These are phyloP conservation scores for Apoda limacodes DNA, from an alignment of 2,888 invertebrate genomes.

Conservation along the genomic window DNA sequence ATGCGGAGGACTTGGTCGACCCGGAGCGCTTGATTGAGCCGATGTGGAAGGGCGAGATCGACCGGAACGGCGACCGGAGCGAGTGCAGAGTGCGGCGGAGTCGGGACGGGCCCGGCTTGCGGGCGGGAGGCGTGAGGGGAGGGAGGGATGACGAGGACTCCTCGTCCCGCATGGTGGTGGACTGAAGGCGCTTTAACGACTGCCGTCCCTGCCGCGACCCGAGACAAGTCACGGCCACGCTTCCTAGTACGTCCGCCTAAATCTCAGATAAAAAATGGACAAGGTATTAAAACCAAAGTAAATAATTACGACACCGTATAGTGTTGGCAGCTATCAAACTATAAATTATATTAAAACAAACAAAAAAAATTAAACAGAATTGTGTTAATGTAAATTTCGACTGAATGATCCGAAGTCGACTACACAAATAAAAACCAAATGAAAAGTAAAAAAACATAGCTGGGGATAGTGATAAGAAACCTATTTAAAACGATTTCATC, in stretches of 20 bases:
- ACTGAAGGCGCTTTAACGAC: conserved; percentile 42
- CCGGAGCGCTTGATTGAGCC: conserved; percentile 56
- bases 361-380: no score
- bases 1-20: conserved; percentile 54
- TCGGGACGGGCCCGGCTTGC: conserved; percentile 41
- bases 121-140: conserved; percentile 29
- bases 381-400: no score
- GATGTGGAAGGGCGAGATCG: conserved; percentile 65
- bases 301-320: no score
- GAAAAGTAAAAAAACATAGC: background rate
- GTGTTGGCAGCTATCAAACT: no score
- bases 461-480: background rate
- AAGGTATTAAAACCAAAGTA: no score
- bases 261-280: conserved; percentile 44
- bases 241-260: no score
- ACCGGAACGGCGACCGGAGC: conserved; percentile 62
- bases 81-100: conserved; percentile 60
- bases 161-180: conserved; percentile 44
- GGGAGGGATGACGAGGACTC: conserved; percentile 35
- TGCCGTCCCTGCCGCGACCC: conserved; percentile 19
- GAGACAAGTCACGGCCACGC: no score
- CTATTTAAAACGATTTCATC: background rate
- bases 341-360: no score
- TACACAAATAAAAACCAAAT: no score
- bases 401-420: no score